Evolutionary conservation across 1,140 invertebrate species (phyloP).

Genomic region (Drosophila rufa): DNA sequence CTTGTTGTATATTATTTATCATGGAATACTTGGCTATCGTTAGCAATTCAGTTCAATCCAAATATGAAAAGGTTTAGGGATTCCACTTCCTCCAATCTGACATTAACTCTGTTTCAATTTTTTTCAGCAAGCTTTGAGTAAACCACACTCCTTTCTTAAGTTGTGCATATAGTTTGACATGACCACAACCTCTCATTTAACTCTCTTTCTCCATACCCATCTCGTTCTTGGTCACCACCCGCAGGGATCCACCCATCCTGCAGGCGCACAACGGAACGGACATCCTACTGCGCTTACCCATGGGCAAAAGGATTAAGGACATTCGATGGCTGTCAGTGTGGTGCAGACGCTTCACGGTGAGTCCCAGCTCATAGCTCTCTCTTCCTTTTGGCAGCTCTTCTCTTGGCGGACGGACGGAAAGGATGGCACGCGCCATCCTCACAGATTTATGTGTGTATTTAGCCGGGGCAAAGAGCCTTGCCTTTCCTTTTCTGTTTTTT

Average conservation of each 20-base stretch:
- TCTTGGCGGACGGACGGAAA: slow-evolving; percentile 14
- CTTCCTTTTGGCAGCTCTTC: slow-evolving; percentile 20
- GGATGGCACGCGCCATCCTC: slow-evolving; percentile 66
- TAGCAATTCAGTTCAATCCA: no score
- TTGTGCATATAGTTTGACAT: slow-evolving; percentile 25
- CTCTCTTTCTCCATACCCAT: slow-evolving; percentile 11
- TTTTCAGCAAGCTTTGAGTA: not conserved
- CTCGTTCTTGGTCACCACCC: slow-evolving; percentile 41
- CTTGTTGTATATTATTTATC: no score
- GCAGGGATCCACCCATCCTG: slow-evolving; percentile 92
- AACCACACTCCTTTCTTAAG: not conserved
- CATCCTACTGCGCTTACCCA: slow-evolving; percentile 93
- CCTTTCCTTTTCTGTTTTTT: not conserved
- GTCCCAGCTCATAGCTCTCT: slow-evolving; percentile 67
- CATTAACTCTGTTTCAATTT: not conserved
- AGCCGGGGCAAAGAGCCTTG: slow-evolving; percentile 37
- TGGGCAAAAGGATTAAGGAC: slow-evolving; percentile 92
- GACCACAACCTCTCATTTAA: slow-evolving; percentile 23
- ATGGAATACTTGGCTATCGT: no score
- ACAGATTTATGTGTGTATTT: slow-evolving; percentile 73
- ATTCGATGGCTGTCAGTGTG: slow-evolving; percentile 96
- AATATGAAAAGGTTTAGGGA: not conserved
- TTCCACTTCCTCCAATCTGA: not conserved
- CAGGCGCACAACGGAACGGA: slow-evolving; percentile 91
- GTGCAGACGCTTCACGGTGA: slow-evolving; percentile 95